Evolutionary conservation across 2,797 vertebrate genomes (phyloP).

Genomic region (Lophius americanus): DNA sequence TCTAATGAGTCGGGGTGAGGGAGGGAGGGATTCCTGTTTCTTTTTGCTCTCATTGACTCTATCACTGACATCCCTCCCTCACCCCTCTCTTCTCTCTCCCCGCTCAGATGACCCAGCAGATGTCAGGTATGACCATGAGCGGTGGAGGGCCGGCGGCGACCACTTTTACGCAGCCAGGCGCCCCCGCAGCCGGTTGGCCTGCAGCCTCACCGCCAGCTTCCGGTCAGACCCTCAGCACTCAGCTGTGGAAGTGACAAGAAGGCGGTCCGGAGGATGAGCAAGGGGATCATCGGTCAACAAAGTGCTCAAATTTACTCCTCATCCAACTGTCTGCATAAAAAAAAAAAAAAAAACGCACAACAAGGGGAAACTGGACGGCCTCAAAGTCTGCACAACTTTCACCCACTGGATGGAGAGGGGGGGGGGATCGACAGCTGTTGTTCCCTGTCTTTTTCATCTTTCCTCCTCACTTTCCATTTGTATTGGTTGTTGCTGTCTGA

Average conservation of each 20-base stretch:
- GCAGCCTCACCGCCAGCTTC: conserved; percentile 74
- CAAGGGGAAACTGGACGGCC: conserved; percentile 58
- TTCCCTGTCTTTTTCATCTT: conserved; percentile 41
- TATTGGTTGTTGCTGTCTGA: conserved; percentile 58
- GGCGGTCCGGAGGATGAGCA: conserved; percentile 22
- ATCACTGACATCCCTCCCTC: not conserved
- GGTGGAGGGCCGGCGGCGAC: conserved; percentile 68
- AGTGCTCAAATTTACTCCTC: conserved; percentile 1
- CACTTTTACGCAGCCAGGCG: conserved; percentile 84
- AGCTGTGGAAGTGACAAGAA: conserved; percentile 93
- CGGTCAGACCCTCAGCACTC: conserved; percentile 97
- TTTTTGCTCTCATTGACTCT: not conserved
- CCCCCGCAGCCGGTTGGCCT: conserved; percentile 85
- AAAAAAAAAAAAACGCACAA: conserved; percentile 66
- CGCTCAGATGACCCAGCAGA: conserved; percentile 91
- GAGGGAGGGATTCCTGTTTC: not conserved
- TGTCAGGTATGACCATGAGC: conserved; percentile 89
- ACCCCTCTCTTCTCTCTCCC: conserved; percentile 1
- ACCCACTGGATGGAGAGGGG: conserved; percentile 65
- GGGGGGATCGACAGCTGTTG: conserved; percentile 73
- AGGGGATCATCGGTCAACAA: not conserved
- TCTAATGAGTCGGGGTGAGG: not conserved
- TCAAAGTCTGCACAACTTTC: conserved; percentile 47
- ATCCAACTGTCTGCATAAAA: conserved; percentile 65
- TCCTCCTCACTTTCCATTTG: conserved; percentile 31